Evolutionary conservation across 2,797 vertebrate species (phyloP), one percentile per base, ranked within the genome.

Genomic region (Scolopax rusticola): DNA sequence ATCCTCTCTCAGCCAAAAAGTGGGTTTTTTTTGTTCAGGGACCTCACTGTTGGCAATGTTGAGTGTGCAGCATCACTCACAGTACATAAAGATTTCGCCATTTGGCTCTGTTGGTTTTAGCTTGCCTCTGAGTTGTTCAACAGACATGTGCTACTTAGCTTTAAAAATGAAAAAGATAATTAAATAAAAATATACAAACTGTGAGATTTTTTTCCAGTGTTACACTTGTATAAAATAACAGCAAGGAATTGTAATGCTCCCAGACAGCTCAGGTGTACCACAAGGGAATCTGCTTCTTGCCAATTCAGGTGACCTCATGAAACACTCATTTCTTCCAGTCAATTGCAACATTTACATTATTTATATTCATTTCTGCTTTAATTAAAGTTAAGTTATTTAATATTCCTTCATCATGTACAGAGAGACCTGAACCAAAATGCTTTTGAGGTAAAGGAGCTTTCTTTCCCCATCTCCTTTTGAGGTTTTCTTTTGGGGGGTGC

Each of bases 311-410:
- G 77, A 80, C 48, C 38, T 77, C 43, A 57, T 30, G 38, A 84
- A 95, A 95, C 15, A 74, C 19, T 8, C 5, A 4, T 53, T 79
- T 71, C 48, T 95, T 91, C 56, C 33, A 68, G 40, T 51, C 80
- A 92, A 12, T 81, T 93, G 53, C 45, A 93, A 84, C 21, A 17
- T 74, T 48, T 87, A 50, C 24, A 80, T 80, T 91, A 89, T 79
- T 95, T 51, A 80, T 60, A 76, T 71, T 71, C 25, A 54, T 75
- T 95, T 74, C 11, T 85, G n/a, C 23, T 90, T 83, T 65, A 95
- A 89, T 95, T 89, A 77, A 76, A 74, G 24, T 40, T 23, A 77
- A 50, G 8, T 65, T 2, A 87, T 68, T 12, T 68, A 15, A 59
- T 84, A 28, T 50, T 5, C 30, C 16, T 70, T 81, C 76, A 36